These are phyloP conservation scores for Anhinga anhinga DNA, from an alignment of 2,113 vertebrate genomes.

Conservation along the genomic window DNA sequence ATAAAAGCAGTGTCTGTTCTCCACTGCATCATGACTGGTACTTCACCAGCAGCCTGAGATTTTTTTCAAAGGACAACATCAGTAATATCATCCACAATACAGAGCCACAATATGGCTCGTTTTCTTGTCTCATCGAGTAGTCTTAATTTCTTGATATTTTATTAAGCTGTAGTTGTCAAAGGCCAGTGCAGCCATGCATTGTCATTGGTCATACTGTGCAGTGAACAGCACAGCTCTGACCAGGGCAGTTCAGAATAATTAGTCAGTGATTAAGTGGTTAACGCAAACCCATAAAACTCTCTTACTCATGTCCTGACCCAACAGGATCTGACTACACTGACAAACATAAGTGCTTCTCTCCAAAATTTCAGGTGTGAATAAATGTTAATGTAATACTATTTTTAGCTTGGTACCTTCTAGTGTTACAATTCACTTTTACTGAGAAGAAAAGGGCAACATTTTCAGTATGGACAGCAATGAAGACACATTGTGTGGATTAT, in stretches of 20 bases:
- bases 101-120: background rate
- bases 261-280: background rate
- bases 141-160: background rate
- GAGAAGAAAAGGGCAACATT: background rate
- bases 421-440: background rate
- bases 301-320: background rate
- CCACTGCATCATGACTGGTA: background rate
- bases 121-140: background rate
- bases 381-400: background rate
- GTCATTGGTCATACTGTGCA: background rate
- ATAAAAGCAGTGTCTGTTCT: background rate
- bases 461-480: background rate
- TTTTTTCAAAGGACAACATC: background rate
- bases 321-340: background rate
- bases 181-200: background rate
- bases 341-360: background rate
- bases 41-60: background rate
- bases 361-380: background rate
- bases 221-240: background rate
- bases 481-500: conserved; percentile 44
- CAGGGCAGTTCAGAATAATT: background rate
- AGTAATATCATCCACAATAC: background rate
- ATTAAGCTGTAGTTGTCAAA: background rate
- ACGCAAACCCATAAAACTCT: background rate
- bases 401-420: background rate